phyloP scores from a whole-genome alignment of 2,888 invertebrate genomes.

The Coelogynopora nodosa region DNA sequence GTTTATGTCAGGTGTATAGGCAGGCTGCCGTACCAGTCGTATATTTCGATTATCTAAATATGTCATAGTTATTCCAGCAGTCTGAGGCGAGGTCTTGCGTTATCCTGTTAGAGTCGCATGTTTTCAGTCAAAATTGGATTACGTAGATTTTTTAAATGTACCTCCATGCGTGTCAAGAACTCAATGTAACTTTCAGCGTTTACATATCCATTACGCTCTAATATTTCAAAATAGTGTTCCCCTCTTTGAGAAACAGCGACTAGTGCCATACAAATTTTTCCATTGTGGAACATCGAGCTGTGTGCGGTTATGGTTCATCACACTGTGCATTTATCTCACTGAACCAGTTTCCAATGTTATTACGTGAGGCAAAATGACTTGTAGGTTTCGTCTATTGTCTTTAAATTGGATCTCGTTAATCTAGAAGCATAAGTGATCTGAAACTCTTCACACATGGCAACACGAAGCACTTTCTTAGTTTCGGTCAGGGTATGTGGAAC shows the following conservation, averaged over 20 bases:
- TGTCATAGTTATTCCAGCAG: conserved; percentile 12
- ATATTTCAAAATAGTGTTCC: conserved; percentile 15
- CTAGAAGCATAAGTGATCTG: too few relatives aligned
- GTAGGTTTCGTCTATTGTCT: too few relatives aligned
- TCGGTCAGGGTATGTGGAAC: too few relatives aligned
- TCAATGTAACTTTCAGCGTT: neutral
- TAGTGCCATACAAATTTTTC: conserved; percentile 3
- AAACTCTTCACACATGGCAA: too few relatives aligned
- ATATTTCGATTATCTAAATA: conserved; percentile 22
- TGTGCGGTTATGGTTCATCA: too few relatives aligned
- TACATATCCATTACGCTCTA: conserved; percentile 2
- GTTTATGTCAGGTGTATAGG: neutral
- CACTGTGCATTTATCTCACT: too few relatives aligned
- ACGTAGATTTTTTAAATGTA: neutral
- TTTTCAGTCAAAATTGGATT: conserved; percentile 14
- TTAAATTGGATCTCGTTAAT: too few relatives aligned
- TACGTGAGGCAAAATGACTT: too few relatives aligned
- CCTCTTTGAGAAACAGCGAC: conserved; percentile 23
- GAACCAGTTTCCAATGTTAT: too few relatives aligned
- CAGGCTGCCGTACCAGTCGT: neutral
- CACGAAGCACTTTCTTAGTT: too few relatives aligned
- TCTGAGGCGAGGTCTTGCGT: conserved; percentile 22
- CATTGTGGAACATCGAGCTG: too few relatives aligned
- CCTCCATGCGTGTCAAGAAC: conserved; percentile 28
- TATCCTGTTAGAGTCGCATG: conserved; percentile 20